These are phyloP conservation scores for Sinohyriopsis cumingii DNA, from an alignment of 2,888 invertebrate species.

Conservation along the genomic window DNA sequence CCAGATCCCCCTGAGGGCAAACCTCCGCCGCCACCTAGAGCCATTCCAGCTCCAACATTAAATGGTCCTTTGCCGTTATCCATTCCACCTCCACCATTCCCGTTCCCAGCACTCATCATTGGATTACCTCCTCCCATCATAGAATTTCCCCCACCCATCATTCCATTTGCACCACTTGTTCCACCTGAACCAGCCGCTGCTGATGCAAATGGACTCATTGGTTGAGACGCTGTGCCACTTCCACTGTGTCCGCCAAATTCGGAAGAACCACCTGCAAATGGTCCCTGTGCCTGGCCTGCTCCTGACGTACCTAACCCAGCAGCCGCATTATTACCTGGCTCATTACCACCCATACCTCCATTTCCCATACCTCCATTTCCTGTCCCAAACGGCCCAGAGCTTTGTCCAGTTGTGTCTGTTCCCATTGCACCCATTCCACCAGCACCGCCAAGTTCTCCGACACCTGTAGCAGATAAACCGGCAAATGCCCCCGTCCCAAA, in stretches of 20 bases:
- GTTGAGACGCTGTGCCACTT: slow-evolving; percentile 16
- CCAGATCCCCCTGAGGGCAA: background rate
- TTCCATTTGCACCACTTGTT: too few relatives aligned
- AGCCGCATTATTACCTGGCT: background rate
- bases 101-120: slow-evolving; percentile 11
- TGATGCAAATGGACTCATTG: slow-evolving; percentile 23
- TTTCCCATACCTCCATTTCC: slow-evolving; percentile 3
- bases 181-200: slow-evolving; percentile 15
- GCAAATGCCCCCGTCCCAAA: background rate
- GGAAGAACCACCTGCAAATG: slow-evolving; percentile 26
- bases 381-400: slow-evolving; percentile 15
- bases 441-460: slow-evolving; percentile 18
- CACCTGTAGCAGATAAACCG: slow-evolving; percentile 22
- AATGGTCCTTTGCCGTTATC: background rate
- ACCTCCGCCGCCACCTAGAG: background rate
- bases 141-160: background rate
- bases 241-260: too few relatives aligned
- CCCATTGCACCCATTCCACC: slow-evolving; percentile 1
- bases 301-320: slow-evolving; percentile 24
- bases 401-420: slow-evolving; percentile 23
- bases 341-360: background rate
- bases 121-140: slow-evolving; percentile 17
- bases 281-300: slow-evolving; percentile 28
- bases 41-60: background rate
- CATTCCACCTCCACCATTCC: slow-evolving; percentile 4